phyloP scores from a whole-genome alignment of 2,797 vertebrate species.

The Coluber constrictor region DNA sequence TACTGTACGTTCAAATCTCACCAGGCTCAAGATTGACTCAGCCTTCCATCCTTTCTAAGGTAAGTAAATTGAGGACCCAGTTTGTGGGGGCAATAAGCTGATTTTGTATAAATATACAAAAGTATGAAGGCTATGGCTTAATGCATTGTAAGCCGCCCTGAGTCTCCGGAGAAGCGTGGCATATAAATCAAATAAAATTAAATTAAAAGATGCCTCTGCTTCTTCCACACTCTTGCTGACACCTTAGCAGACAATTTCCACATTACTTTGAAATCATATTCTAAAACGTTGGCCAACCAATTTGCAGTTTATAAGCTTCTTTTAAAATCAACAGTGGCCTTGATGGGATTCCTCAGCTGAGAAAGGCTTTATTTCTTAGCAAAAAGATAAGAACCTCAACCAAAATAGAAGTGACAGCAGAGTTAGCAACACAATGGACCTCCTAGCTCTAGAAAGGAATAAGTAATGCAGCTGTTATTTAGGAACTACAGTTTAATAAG shows the following conservation, averaged over 20 bases:
- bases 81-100: no score
- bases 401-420: slow-evolving; percentile 49
- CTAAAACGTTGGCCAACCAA: neutral
- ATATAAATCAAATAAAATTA: no score
- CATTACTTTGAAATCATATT: neutral
- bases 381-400: slow-evolving; percentile 46
- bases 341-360: slow-evolving; percentile 59
- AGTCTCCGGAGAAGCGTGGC: no score
- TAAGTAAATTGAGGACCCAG: no score
- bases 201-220: neutral
- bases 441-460: slow-evolving; percentile 26
- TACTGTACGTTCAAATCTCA: no score
- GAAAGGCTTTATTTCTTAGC: slow-evolving; percentile 30
- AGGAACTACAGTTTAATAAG: slow-evolving; percentile 14
- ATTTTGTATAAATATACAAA: no score
- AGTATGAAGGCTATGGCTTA: no score
- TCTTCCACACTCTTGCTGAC: neutral
- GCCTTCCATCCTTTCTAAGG: no score
- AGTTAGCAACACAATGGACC: slow-evolving; percentile 33
- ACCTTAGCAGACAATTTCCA: neutral
- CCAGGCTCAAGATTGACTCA: no score
- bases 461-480: slow-evolving; percentile 18
- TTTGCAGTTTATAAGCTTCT: neutral
- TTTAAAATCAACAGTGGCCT: slow-evolving; percentile 34
- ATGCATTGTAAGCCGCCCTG: no score